phyloP scores from a whole-genome alignment of 2,113 vertebrate genomes.

The Oryzias curvinotus region DNA sequence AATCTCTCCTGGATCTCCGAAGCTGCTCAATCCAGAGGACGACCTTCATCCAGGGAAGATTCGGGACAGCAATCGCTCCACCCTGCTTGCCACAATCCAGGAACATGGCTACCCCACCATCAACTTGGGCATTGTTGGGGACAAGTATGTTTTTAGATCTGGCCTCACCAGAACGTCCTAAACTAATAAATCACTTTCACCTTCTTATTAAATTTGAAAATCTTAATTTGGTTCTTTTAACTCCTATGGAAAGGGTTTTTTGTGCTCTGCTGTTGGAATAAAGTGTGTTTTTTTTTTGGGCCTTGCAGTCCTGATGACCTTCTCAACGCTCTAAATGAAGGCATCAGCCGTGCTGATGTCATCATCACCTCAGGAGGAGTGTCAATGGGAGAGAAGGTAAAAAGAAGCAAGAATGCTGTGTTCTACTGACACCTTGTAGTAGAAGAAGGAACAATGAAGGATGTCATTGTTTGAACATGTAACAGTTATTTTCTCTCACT shows the following conservation, averaged over 20 bases:
- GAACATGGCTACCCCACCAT: conserved; percentile 98
- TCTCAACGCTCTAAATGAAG: conserved; percentile 99
- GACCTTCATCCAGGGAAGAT: conserved; percentile 97
- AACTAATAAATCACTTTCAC: background rate
- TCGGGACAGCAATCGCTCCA: conserved; percentile 97
- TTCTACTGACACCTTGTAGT: conserved; percentile 68
- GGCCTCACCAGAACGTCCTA: background rate
- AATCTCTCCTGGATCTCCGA: conserved; percentile 36
- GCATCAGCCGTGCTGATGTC: conserved; percentile 98
- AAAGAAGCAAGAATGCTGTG: background rate
- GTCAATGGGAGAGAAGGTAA: conserved; percentile 98
- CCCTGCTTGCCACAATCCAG: conserved; percentile 96
- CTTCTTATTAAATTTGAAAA: background rate
- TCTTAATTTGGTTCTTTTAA: background rate
- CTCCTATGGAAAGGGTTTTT: background rate
- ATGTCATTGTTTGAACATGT: too few relatives aligned
- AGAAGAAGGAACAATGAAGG: background rate
- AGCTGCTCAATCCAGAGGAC: conserved; percentile 97
- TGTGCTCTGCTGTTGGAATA: background rate
- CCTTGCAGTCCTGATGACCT: conserved; percentile 95
- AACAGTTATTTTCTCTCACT: background rate
- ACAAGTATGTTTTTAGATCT: conserved; percentile 84
- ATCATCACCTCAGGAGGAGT: conserved; percentile 99
- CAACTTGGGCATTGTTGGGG: conserved; percentile 98
- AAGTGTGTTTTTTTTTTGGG: conserved; percentile 19